Percentiles rank a stretch among this genome's conserved stretches.
phyloP scores from a whole-genome alignment of 2,113 vertebrate species.

The Dipodomys spectabilis region DNA sequence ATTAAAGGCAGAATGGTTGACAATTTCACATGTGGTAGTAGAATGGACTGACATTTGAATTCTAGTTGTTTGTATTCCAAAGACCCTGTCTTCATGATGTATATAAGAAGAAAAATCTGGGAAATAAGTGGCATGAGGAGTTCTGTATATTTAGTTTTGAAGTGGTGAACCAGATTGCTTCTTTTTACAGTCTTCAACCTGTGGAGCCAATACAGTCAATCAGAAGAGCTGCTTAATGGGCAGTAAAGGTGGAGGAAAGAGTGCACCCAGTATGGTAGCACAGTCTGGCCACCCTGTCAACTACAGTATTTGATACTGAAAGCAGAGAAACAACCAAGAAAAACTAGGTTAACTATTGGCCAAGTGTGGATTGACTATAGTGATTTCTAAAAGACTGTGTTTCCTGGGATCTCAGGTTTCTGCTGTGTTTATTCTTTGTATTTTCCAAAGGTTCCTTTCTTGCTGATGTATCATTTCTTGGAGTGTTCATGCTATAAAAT shows the following conservation, averaged over 20 bases:
- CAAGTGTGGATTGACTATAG: background rate
- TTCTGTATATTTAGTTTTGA: too few relatives aligned
- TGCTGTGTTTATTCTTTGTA: background rate
- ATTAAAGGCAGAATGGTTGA: background rate
- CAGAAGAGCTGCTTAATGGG: background rate
- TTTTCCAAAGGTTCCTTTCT: background rate
- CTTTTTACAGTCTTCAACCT: background rate
- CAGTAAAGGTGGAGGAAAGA: background rate
- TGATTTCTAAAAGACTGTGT: background rate
- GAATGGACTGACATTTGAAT: too few relatives aligned
- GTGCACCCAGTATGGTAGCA: background rate
- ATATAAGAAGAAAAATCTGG: too few relatives aligned
- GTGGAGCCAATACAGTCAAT: background rate
- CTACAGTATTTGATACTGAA: background rate
- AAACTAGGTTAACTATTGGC: background rate
- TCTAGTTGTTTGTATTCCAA: too few relatives aligned
- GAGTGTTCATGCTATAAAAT: slow-evolving; percentile 28
- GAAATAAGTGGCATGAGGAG: too few relatives aligned
- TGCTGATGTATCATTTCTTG: background rate
- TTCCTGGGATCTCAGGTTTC: background rate
- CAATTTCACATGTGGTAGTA: background rate
- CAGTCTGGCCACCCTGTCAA: background rate
- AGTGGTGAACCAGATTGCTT: slow-evolving; percentile 37
- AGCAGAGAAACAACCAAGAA: background rate
- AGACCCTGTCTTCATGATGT: too few relatives aligned